Base-by-base conservation (phyloP, 2,113 vertebrate genomes). In the Ameiurus melas region DNA sequence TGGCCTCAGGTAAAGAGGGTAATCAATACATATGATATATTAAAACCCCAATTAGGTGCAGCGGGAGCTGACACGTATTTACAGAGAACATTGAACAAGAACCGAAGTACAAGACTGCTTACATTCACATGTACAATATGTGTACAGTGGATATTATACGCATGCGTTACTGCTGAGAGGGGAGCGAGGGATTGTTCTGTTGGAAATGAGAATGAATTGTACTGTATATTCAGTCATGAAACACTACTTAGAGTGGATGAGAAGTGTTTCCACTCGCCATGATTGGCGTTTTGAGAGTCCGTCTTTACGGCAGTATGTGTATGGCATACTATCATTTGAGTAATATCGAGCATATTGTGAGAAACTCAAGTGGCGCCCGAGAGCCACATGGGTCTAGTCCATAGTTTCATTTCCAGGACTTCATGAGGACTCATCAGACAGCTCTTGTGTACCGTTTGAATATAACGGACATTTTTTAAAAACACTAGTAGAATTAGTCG, bases 31-130 rank as follows among this genome's bases (percentile, higher is more conserved):
- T 64, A 55, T 55, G 43, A 55, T 55, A 55, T 73, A 84, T 88
- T 77, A 79, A 84, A 88, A 64, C 39, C 30, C 70, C 70, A 84
- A 88, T 88, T 84, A 88, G 58, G 57, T 83, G 16, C 39, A 51
- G 71, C 70, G 55, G 22, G 14, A 39, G 30, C 43, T 22, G 70
- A 84, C 71, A 70, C 79, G 51, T 73, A 16, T 83, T 22, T 75
- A 39, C 79, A 73, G 25, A 80, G 30, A 64, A 5, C 25, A 47
- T 36, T 39, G 47, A 77, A 64, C 30, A 60, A 80, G 64, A 87
- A 87, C 85, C n/a, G 68, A 51, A 43, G 17, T 53, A 64, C 68
- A 7, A 25, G 39, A 66, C 57, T 10, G 62, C 39, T 84, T 36
- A 47, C 16, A 47, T 43, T 47, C 22, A 22, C 4, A 87, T 68